Percentiles rank a stretch among this genome's conserved stretches.
Conservation (phyloP, 2,113 vertebrate species). For the Oophaga pumilio region DNA sequence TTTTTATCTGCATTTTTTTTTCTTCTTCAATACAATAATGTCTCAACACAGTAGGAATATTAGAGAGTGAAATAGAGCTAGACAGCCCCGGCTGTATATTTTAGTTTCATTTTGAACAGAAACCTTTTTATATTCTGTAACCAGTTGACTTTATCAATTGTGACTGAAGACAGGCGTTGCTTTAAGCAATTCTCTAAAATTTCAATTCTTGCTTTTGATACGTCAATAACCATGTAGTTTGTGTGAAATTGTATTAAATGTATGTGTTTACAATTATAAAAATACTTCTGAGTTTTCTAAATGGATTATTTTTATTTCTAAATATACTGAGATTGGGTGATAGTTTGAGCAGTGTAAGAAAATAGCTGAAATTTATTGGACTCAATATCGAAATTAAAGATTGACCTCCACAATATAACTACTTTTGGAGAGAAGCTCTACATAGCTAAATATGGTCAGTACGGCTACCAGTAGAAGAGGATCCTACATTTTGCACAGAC, state of each 20-base stretch:
- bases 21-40: slow-evolving; percentile 41
- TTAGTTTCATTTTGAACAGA: slow-evolving; percentile 34
- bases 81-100: slow-evolving; percentile 28
- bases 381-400: not conserved
- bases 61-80: slow-evolving; percentile 29
- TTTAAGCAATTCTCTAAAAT: slow-evolving; percentile 31
- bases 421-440: not conserved
- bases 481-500: too few relatives aligned
- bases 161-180: slow-evolving; percentile 5
- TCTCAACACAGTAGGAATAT: slow-evolving; percentile 45
- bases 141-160: slow-evolving; percentile 38
- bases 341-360: not conserved
- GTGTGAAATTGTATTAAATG: slow-evolving; percentile 24
- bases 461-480: too few relatives aligned
- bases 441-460: too few relatives aligned
- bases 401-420: not conserved
- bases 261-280: slow-evolving; percentile 22
- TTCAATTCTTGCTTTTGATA: not conserved
- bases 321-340: not conserved
- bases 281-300: not conserved
- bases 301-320: not conserved
- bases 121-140: slow-evolving; percentile 34
- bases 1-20: slow-evolving; percentile 40
- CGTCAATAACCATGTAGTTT: slow-evolving; percentile 21
- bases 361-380: not conserved